phyloP scores from a whole-genome alignment of 2,113 vertebrate species.

The Scomber japonicus region DNA sequence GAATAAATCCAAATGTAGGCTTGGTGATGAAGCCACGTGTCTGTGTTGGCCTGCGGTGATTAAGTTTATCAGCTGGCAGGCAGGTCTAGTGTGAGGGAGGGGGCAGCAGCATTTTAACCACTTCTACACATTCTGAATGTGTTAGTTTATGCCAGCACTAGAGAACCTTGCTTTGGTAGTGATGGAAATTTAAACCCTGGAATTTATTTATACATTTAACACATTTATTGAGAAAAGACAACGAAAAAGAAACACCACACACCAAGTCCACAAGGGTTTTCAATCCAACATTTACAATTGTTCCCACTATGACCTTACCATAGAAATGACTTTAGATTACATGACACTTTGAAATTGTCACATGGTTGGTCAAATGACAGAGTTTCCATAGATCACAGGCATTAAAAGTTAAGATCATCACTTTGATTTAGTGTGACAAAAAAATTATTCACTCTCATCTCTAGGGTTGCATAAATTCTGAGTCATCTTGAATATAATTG shows the following conservation, averaged over 20 bases:
- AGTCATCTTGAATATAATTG: conserved; percentile 54
- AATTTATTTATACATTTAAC: conserved; percentile 49
- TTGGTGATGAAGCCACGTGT: neutral
- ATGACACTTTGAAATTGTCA: neutral
- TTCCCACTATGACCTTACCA: neutral
- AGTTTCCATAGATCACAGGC: conserved; percentile 39
- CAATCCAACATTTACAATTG: neutral
- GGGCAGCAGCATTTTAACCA: neutral
- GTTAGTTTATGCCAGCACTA: neutral
- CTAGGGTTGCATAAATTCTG: conserved; percentile 46
- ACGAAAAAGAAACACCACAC: conserved; percentile 2
- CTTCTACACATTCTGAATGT: conserved; percentile 27
- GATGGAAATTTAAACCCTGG: conserved; percentile 40
- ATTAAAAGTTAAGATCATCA: conserved; percentile 43
- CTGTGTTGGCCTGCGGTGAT: conserved; percentile 40
- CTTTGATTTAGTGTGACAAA: conserved; percentile 63
- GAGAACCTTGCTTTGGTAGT: conserved; percentile 32
- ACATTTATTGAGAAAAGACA: neutral
- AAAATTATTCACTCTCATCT: conserved; percentile 64
- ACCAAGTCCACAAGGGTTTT: neutral
- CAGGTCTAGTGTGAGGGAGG: conserved; percentile 11
- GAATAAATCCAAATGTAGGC: conserved; percentile 35
- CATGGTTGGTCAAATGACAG: neutral
- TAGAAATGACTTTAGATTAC: conserved; percentile 17
- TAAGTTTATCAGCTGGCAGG: conserved; percentile 47